Evolutionary conservation across 2,113 vertebrate genomes (phyloP), one percentile per base, ranked within the genome.

Genomic region (Tachuris rubrigastra): DNA sequence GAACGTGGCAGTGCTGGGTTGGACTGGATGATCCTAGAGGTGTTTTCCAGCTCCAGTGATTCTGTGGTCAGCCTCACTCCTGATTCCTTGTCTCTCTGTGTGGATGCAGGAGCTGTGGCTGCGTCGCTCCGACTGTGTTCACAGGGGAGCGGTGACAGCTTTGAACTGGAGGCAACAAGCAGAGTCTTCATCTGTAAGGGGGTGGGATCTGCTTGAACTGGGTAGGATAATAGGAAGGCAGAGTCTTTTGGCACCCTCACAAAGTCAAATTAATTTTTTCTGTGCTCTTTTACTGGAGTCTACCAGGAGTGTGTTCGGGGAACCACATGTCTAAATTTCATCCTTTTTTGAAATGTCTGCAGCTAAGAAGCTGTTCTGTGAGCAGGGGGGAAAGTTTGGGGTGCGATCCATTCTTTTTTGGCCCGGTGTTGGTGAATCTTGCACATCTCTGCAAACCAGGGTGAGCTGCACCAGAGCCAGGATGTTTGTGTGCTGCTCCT

Each of bases 51-150:
- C 71, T 79, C 31, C 71, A 10, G 11, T 35, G 87, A 3, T 30
- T 3, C 62, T 47, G 6, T 25, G 78, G 19, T 39, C 35, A 69
- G 65, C 76, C 14, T 2, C 27, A 0, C 30, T 69, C 49, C 75
- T 6, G 53, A 1, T 9, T 2, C 10, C 6, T 0, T 0, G 31
- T 17, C 73, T 8, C 85, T 8, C 89, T 14, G 0, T 5, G 74
- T 12, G 8, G 69, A 14, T 20, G 80, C 10, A 50, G 41, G 49
- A 73, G 79, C 82, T 0, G 4, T 17, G 41, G 22, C 68, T 3
- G 6, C 3, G 21, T 25, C 0, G 1, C 39, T 60, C 73, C 16
- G 12, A 2, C 71, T 14, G 46, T 0, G 0, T 44, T 42, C 8
- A 14, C 53, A 42, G 75, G 22, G 81, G 8, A 39, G 14, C 18